phyloP scores from a whole-genome alignment of 1,140 invertebrate genomes.

The Chionoecetes opilio region DNA sequence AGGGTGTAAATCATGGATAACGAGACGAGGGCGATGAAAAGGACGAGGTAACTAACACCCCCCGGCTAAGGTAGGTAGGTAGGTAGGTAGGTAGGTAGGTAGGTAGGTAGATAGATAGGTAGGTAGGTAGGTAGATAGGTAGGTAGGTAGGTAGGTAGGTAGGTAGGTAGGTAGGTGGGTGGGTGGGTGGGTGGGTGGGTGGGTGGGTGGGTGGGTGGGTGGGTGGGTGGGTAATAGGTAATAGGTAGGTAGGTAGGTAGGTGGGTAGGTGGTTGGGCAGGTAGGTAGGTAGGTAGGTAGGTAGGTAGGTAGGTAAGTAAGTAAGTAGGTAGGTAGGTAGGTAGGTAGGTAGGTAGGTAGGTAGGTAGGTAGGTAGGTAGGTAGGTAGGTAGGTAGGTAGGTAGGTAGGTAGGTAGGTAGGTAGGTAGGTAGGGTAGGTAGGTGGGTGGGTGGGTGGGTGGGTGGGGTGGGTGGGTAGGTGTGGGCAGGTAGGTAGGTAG shows the following conservation, averaged over 20 bases:
- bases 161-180: too few species aligned
- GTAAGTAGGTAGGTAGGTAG: background rate
- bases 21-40: background rate
- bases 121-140: background rate
- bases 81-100: background rate
- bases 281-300: background rate
- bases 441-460: background rate
- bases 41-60: background rate
- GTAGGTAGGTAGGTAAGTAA: background rate
- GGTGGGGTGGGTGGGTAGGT: background rate
- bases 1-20: conserved; percentile 5
- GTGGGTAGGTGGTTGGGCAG: background rate
- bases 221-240: background rate
- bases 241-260: background rate
- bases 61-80: background rate
- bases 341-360: background rate
- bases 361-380: background rate
- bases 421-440: background rate
- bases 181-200: too few species aligned
- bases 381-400: background rate
- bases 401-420: background rate
- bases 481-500: background rate
- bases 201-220: too few species aligned
- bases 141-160: too few species aligned
- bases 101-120: too few species aligned